phyloP scores from a whole-genome alignment of 1,140 invertebrate species.

The Yoshiicerus persimilis region DNA sequence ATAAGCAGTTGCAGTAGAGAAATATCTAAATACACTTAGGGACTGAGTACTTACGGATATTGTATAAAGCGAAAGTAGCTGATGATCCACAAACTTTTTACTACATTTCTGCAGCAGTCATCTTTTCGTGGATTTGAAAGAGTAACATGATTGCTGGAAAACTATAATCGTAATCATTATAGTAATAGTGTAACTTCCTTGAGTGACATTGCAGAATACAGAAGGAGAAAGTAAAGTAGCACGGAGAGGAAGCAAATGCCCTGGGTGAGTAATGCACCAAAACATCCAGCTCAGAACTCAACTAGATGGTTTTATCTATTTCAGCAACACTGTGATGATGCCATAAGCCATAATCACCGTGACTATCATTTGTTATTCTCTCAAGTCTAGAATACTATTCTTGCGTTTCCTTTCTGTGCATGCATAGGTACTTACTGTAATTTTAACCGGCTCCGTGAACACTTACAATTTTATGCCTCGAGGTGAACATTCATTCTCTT shows the following conservation, averaged over 20 bases:
- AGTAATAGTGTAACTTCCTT: neutral
- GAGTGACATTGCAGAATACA: neutral
- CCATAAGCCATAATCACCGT: neutral
- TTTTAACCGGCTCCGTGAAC: neutral
- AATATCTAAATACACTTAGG: neutral
- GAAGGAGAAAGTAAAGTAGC: neutral
- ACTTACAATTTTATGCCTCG: neutral
- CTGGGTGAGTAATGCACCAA: neutral
- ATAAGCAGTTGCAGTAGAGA: no score
- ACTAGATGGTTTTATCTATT: neutral
- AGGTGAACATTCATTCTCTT: neutral
- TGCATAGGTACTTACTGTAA: no score
- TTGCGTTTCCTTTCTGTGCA: no score
- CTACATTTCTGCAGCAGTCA: neutral
- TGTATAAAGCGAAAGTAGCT: neutral
- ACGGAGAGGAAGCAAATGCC: neutral
- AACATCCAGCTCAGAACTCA: neutral
- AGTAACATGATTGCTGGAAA: neutral
- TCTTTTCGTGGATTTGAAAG: neutral
- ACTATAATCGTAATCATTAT: neutral
- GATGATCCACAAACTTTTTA: neutral
- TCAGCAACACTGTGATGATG: neutral
- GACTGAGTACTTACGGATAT: neutral
- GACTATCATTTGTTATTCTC: neutral
- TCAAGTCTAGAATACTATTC: neutral